A percentile compares a stretch with the other conserved stretches of the same genome.
Conservation (phyloP, 1,140 invertebrate species). For the Leptopilina clavipes region DNA sequence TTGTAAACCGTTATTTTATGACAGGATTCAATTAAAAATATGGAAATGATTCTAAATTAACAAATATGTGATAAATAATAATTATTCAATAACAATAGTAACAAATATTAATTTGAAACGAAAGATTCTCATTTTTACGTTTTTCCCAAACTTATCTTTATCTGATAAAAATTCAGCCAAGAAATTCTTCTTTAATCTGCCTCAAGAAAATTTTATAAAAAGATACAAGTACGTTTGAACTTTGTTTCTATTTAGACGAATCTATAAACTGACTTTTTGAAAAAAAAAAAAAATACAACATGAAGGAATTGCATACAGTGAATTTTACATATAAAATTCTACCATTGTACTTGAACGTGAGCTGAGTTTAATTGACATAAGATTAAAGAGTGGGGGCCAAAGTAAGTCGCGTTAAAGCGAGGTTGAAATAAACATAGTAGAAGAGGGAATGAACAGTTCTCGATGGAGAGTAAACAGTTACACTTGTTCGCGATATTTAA, state of each 20-base stretch:
- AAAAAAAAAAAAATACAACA: background rate
- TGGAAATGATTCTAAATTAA: no score
- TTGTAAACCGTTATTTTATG: no score
- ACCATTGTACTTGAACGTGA: slow-evolving; percentile 8
- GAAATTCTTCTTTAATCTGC: no score
- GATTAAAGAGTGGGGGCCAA: background rate
- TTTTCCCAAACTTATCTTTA: background rate
- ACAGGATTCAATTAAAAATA: no score
- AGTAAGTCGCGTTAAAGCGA: slow-evolving; percentile 16
- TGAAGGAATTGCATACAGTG: no score
- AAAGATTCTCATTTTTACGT: background rate
- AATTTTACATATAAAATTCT: background rate
- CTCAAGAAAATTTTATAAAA: no score
- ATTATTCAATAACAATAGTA: no score
- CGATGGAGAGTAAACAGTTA: slow-evolving; percentile 20
- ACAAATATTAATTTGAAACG: no score
- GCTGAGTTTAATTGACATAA: slow-evolving; percentile 12
- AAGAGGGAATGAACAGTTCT: slow-evolving; percentile 23
- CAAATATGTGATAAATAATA: no score
- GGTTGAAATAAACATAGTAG: slow-evolving; percentile 4
- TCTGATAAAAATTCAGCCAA: no score
- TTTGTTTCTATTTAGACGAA: background rate
- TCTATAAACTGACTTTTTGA: background rate
- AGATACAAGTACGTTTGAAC: no score
- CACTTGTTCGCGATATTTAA: background rate